Base-by-base conservation (phyloP, 2,888 invertebrate genomes). In the Drosophila diplacantha region DNA sequence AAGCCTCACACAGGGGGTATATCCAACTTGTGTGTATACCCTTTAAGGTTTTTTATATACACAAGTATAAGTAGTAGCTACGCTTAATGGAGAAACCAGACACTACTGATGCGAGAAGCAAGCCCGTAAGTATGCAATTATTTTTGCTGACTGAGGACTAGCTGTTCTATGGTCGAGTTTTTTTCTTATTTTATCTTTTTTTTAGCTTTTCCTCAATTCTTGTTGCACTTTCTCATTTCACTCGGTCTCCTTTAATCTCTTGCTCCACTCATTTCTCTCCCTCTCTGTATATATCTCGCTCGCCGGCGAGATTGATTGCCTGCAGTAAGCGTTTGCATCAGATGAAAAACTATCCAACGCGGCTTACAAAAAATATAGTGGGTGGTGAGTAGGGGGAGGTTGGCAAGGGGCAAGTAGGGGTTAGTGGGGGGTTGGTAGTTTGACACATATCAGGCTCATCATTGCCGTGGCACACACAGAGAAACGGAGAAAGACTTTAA, bases 371-470 rank as follows among this genome's bases (percentile, higher is more conserved):
- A 43, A 29, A 46, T 18, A 18, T 18, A 18, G 26, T 24, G 41
- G 5, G 24, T 16, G 39, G 5, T 9, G 41, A 14, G 32, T 0
- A 2, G 18, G 5, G 14, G 20, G 26, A 14, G 7, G n/a, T 2
- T 14, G 22, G 5, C 1, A 9, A 31, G 22, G 37, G 46, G 31
- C 20, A 12, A 29, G 11, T 29, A 18, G 11, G 6, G 26, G 32
- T 24, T 2, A 24, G 2, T 24, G 8, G 20, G 20, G 5, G 39
- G 39, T 8, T 8, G 55, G 64, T 52, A 26, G 37, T 71, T 62
- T 72, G 72, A 73, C 75, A 80, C 65, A 78, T 73, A 77, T 71
- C 62, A 39, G 50, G 69, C 59, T 61, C 65, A 61, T 65, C 46
- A 52, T 46, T 58, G 47, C n/a, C 22, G 38, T 59, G 61, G 18